Evolutionary conservation across 2,888 invertebrate genomes (phyloP).

Genomic region (Lordiphosa andalusiaca): DNA sequence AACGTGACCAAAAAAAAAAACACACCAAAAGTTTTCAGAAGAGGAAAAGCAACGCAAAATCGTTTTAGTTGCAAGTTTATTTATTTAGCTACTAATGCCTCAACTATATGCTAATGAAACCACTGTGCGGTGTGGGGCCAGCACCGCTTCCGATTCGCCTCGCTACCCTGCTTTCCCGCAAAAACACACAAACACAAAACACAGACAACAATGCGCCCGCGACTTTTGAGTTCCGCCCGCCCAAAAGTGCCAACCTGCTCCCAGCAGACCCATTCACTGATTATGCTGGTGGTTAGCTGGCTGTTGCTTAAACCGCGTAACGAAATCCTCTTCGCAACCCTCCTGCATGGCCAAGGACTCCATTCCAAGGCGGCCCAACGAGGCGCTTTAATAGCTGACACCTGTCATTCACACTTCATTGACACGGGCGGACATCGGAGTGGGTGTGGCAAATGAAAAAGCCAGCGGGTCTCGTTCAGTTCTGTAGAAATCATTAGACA

Average conservation of each 20-base stretch:
- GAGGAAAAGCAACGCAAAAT: conserved; percentile 53
- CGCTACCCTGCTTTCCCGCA: conserved; percentile 1
- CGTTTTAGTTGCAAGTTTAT: conserved; percentile 68
- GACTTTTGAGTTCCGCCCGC: conserved; percentile 8
- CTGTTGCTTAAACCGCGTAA: conserved; percentile 12
- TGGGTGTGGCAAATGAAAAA: background rate
- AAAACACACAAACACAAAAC: conserved; percentile 1
- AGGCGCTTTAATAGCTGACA: conserved; percentile 50
- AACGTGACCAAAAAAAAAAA: conserved; percentile 39
- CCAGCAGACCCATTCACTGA: conserved; percentile 21
- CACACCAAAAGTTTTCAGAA: conserved; percentile 11
- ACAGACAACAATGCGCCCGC: conserved; percentile 5
- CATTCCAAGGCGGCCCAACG: conserved; percentile 5
- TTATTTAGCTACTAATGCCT: conserved; percentile 60
- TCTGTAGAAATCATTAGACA: conserved; percentile 34
- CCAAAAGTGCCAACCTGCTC: conserved; percentile 15
- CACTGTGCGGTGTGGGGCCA: conserved; percentile 46
- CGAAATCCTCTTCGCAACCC: background rate
- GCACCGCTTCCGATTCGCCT: conserved; percentile 5
- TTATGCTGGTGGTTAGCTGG: conserved; percentile 36
- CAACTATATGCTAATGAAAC: conserved; percentile 70
- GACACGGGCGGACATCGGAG: conserved; percentile 8
- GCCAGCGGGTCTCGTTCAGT: conserved; percentile 14
- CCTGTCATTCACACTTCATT: conserved; percentile 53
- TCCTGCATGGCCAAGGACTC: background rate